These are phyloP conservation scores for Monoplex corrugatus DNA, from an alignment of 2,888 invertebrate genomes.

Conservation along the genomic window DNA sequence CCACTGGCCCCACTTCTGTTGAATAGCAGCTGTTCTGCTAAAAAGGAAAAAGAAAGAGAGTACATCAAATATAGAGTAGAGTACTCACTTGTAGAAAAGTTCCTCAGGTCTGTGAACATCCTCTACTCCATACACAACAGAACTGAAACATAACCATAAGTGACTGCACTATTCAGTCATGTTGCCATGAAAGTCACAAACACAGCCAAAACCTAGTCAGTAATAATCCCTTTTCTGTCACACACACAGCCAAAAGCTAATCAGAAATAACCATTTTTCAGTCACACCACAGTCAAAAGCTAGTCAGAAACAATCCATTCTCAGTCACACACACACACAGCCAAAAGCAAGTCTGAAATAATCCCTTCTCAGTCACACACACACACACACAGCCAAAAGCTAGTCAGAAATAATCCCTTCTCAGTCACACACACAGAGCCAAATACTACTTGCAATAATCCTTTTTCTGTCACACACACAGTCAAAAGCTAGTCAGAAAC, in stretches of 20 bases:
- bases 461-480: background rate
- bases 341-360: no score
- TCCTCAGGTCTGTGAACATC: conserved; percentile 57
- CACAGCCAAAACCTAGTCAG: background rate
- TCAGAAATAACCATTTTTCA: background rate
- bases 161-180: background rate
- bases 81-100: conserved; percentile 60
- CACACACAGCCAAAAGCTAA: background rate
- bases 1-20: no score
- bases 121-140: background rate
- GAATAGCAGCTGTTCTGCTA: no score
- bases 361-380: background rate
- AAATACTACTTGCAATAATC: background rate
- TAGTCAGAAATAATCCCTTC: background rate
- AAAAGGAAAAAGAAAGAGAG: background rate
- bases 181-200: background rate
- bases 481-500: background rate
- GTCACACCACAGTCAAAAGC: background rate
- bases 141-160: conserved; percentile 37
- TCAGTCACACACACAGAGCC: background rate
- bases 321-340: background rate
- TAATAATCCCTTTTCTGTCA: no score
- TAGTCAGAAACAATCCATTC: background rate
- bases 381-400: background rate
- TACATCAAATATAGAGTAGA: background rate